Percentiles rank a stretch among this genome's conserved stretches.
Evolutionary conservation across 2,888 invertebrate species (phyloP).

Genomic region (Ophion ellenae): DNA sequence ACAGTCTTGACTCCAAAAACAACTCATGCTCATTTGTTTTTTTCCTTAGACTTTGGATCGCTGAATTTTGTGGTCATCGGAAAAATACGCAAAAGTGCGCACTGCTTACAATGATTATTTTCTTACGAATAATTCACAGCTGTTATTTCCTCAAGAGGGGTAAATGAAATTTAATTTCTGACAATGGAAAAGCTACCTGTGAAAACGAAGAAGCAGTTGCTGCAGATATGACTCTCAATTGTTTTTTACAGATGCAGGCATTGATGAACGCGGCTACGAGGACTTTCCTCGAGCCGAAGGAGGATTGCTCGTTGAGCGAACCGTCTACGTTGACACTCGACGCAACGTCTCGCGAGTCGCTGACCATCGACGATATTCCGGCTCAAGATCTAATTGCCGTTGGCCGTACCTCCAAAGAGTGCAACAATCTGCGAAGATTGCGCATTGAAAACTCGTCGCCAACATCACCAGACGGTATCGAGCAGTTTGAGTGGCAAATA

Average conservation of each 20-base stretch:
- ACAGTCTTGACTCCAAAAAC: not conserved
- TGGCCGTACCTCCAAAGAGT: conserved; percentile 69
- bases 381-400: conserved; percentile 68
- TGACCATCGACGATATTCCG: conserved; percentile 69
- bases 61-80: too few species aligned
- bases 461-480: conserved; percentile 76
- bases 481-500: not conserved
- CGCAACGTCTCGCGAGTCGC: conserved; percentile 70
- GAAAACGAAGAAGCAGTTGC: too few species aligned
- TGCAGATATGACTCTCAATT: too few species aligned
- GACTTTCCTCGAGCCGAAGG: conserved; percentile 72
- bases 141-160: too few species aligned
- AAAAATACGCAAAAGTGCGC: too few species aligned
- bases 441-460: conserved; percentile 75
- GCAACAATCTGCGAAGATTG: conserved; percentile 74
- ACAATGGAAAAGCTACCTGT: too few species aligned
- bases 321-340: conserved; percentile 71
- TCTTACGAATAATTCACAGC: too few species aligned
- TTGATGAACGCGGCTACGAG: conserved; percentile 71
- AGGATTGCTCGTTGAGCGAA: conserved; percentile 73
- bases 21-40: not conserved
- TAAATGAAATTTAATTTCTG: too few species aligned
- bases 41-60: too few species aligned
- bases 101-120: too few species aligned
- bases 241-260: conserved; percentile 71